These are phyloP conservation scores for Parasteatoda lunata DNA, from an alignment of 2,888 invertebrate species.

Conservation along the genomic window DNA sequence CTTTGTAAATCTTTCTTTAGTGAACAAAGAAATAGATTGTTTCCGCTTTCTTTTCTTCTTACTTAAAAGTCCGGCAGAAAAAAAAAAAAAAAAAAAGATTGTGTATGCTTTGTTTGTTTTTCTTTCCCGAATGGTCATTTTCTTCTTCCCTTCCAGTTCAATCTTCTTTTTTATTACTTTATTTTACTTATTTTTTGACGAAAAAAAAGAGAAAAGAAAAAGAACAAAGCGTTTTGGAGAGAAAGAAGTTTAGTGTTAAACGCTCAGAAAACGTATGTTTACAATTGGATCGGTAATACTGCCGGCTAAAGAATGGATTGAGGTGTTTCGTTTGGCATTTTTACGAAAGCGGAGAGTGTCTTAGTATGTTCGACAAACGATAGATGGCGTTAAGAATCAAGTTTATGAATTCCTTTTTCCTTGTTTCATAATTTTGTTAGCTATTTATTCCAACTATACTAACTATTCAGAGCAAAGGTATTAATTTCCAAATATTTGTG, in stretches of 20 bases:
- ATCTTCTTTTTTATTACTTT: neutral
- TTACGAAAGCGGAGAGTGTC: neutral
- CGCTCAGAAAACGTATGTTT: conserved; percentile 33
- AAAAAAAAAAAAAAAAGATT: neutral
- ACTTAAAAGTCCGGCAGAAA: conserved; percentile 28
- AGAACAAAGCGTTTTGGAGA: neutral
- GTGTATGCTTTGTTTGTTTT: conserved; percentile 15
- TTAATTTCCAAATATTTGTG: no score
- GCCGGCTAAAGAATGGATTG: conserved; percentile 1
- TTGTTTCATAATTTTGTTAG: no score
- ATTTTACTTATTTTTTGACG: neutral
- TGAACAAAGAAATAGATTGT: conserved; percentile 50
- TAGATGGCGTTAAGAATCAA: conserved; percentile 31
- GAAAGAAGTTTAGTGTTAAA: conserved; percentile 25
- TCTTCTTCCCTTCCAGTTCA: conserved; percentile 5
- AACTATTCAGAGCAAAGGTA: no score
- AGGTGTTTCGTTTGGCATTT: conserved; percentile 3
- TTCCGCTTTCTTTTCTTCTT: conserved; percentile 28
- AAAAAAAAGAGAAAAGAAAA: neutral
- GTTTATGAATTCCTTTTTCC: no score
- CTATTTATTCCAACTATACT: no score
- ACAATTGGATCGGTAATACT: conserved; percentile 23
- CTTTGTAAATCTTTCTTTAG: conserved; percentile 57
- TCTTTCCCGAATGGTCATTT: neutral
- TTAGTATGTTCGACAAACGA: neutral